A percentile compares a stretch with the other conserved stretches of the same genome.
These are phyloP conservation scores for Bugula neritina DNA, from an alignment of 2,888 invertebrate genomes.

Conservation along the genomic window DNA sequence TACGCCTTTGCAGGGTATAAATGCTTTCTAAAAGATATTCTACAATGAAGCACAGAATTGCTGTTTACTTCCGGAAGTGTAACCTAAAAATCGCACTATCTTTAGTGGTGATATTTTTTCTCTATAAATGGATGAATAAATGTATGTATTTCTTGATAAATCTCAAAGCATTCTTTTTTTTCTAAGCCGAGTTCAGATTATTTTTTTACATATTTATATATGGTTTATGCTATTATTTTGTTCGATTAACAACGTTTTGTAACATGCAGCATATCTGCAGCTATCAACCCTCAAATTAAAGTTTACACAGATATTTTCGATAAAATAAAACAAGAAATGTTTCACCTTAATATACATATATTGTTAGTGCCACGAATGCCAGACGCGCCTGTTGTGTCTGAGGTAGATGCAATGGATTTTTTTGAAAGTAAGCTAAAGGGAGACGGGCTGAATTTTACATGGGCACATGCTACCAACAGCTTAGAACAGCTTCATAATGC, in stretches of 20 bases:
- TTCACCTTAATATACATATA: no score
- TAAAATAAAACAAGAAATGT: no score
- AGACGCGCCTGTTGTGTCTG: not conserved
- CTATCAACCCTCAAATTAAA: no score
- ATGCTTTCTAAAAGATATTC: not conserved
- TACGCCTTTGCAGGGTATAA: not conserved
- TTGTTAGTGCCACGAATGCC: slow-evolving; percentile 17
- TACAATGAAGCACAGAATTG: not conserved
- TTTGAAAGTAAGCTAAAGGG: slow-evolving; percentile 52
- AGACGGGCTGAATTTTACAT: slow-evolving; percentile 69
- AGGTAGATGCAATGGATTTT: slow-evolving; percentile 46
- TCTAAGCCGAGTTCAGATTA: no score
- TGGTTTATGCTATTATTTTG: no score
- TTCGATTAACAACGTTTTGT: no score
- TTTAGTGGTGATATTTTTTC: not conserved
- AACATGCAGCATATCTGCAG: no score
- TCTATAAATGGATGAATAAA: not conserved
- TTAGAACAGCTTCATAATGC: slow-evolving; percentile 61
- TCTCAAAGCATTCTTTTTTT: no score
- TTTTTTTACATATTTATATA: no score
- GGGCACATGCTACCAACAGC: slow-evolving; percentile 82
- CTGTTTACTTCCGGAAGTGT: not conserved
- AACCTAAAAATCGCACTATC: not conserved
- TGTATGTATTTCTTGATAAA: no score
- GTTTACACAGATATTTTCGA: no score